Base-by-base conservation (phyloP, 2,113 vertebrate species). In the Coracopsis vasa region DNA sequence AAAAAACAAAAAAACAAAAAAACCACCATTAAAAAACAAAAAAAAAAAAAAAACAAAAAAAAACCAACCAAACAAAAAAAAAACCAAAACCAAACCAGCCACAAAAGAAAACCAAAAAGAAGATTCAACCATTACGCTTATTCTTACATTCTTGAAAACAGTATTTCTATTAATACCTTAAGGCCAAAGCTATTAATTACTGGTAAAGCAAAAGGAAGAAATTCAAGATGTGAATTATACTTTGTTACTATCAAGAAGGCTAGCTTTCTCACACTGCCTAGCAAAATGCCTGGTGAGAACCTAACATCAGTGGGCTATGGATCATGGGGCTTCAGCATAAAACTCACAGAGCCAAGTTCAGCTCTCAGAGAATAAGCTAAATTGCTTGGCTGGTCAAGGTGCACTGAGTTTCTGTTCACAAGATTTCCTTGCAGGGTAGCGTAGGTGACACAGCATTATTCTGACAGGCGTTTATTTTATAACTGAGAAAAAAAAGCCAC, bases 31-130 rank as follows among this genome's bases (percentile, higher is more conserved):
- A n/a, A n/a, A n/a, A n/a, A n/a, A n/a, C n/a, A n/a, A 25, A 39
- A 39, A 73, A 51, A 61, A 31, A 31, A 79, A 19, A 44, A 44
- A 44, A 44, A 18, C 44, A 44, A 44, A 44, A 44, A 14, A 14
- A 9, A 28, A 6, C n/a, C n/a, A n/a, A 1, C 2, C 7, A n/a
- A 58, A 58, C 33, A 15, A 54, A 8, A 1, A 33, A 5, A 21
- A 33, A 5, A 21, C 3, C 6, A 33, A 47, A 54, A 56, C 29
- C 29, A 33, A 79, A 23, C 3, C 2, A 35, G 11, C 4, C 27
- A 47, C 31, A 56, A 56, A 20, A 33, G 19, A 33, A 56, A 56
- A 54, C 33, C 7, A 33, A 54, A 12, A 8, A 54, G 12, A 33
- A 4, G 4, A 13, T 13, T 33, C 17, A 13, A 42, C 2, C 7